These are phyloP conservation scores for Thereva unica DNA, from an alignment of 2,888 invertebrate species.

Conservation along the genomic window DNA sequence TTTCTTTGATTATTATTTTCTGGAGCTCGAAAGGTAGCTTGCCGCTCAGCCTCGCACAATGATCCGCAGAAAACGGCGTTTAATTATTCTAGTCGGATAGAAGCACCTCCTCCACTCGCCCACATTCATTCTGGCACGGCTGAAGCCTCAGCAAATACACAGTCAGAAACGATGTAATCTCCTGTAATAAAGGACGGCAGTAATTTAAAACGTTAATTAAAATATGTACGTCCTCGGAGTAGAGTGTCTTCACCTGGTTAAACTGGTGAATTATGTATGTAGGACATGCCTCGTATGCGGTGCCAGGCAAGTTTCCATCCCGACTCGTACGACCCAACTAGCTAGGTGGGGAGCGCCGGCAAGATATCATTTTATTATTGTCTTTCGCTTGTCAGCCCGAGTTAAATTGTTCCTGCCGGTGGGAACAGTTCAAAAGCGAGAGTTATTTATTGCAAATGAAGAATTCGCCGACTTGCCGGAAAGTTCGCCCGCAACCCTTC, in stretches of 20 bases:
- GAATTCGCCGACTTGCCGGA: slow-evolving; percentile 15
- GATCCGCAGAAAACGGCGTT: too few species aligned
- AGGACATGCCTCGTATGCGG: slow-evolving; percentile 30
- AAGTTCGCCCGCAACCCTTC: slow-evolving; percentile 29
- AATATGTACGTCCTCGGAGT: slow-evolving; percentile 41
- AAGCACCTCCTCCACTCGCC: too few species aligned
- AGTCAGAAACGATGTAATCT: slow-evolving; percentile 34
- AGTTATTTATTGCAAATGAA: slow-evolving; percentile 24
- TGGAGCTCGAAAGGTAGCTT: too few species aligned
- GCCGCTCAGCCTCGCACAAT: too few species aligned
- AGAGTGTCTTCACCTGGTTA: slow-evolving; percentile 45
- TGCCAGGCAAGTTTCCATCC: slow-evolving; percentile 18
- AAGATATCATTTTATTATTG: slow-evolving; percentile 35
- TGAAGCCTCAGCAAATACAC: slow-evolving; percentile 19
- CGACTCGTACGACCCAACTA: slow-evolving; percentile 23
- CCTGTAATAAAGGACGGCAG: slow-evolving; percentile 43
- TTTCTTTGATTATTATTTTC: too few species aligned
- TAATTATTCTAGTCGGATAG: too few species aligned
- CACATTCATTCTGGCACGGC: too few species aligned
- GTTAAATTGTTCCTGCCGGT: slow-evolving; percentile 27
- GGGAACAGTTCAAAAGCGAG: slow-evolving; percentile 9
- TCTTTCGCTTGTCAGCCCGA: slow-evolving; percentile 28
- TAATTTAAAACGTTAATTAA: slow-evolving; percentile 47
- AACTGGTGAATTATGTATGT: slow-evolving; percentile 45
- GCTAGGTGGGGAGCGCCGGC: slow-evolving; percentile 20